Evolutionary conservation across 2,113 vertebrate species (phyloP), one percentile per base, ranked within the genome.

Genomic region (Etheostoma spectabile): DNA sequence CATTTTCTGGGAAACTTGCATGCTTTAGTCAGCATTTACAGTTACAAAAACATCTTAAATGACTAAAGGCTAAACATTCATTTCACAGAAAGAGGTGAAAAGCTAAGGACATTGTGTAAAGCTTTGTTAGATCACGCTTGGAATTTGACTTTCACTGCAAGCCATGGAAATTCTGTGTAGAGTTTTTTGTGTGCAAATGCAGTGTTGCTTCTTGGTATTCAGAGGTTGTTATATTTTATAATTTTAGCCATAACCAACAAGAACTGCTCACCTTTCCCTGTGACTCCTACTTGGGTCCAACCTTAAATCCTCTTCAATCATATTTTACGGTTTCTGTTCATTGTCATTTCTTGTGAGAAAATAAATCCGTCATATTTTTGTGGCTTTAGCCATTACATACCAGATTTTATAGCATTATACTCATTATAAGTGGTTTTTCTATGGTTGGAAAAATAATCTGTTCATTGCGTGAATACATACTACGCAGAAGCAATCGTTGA

Each of bases 81-180:
- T 57, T 84, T 88, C 77, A 77, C 82, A 84, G 84, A 77, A 86
- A 71, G 77, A 74, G 87, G 90, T 89, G 85, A 89, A 86, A 87
- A 86, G 86, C 79, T 87, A 82, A 71, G 61, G 60, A 80, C 14
- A 38, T 84, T 90, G 72, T 80, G 79, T 77, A 77, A 89, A 90
- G 69, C 72, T 27, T 45, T 66, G n/a, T 77, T 66, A 57, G 68
- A 71, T 86, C 84, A 75, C 4, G 4, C 42, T 75, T 82, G 75
- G 79, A 84, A 65, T 84, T 38, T 76, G 68, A 74, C 27, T 80
- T 67, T 46, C 27, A 66, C 56, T 8, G 12, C 19, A 42, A 80
- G 62, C 49, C 79, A 63, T 71, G 38, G 66, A 77, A 65, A 77
- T 59, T 77, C 38, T 71, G 72, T 8, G 12, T 1, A 53, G 27